phyloP scores from a whole-genome alignment of 2,797 vertebrate species.

The Bryconaethiops microstoma region DNA sequence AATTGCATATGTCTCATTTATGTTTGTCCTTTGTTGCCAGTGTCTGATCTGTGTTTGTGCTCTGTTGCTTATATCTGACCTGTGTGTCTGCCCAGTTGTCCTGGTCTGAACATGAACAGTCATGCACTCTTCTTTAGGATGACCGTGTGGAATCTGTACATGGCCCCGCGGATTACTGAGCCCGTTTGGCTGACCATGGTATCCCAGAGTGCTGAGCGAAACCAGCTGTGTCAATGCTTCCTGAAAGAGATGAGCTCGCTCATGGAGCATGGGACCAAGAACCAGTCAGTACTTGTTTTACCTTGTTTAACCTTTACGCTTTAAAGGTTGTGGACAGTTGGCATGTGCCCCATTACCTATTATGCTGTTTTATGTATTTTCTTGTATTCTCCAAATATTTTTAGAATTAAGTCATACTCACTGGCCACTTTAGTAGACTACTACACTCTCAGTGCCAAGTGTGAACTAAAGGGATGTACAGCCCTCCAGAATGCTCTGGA shows the following conservation, averaged over 20 bases:
- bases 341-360: background rate
- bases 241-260: conserved; percentile 82
- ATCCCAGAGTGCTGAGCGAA: conserved; percentile 81
- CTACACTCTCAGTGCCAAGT: too few relatives aligned
- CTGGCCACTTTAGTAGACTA: too few relatives aligned
- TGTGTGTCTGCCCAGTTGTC: background rate
- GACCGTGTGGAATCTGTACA: conserved; percentile 86
- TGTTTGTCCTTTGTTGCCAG: background rate
- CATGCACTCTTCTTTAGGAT: conserved; percentile 66
- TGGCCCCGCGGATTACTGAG: conserved; percentile 84
- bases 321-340: background rate
- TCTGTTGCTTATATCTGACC: too few relatives aligned
- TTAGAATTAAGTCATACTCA: background rate
- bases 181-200: conserved; percentile 89
- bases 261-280: conserved; percentile 85
- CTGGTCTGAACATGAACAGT: background rate
- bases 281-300: conserved; percentile 77
- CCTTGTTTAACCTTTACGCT: background rate
- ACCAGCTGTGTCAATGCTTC: conserved; percentile 81
- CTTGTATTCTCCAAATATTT: background rate
- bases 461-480: too few relatives aligned
- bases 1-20: too few relatives aligned
- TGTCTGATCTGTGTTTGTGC: background rate
- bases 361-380: background rate
- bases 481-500: too few relatives aligned